These are phyloP conservation scores for Polydrusus tereticollis DNA, from an alignment of 2,888 invertebrate genomes.

Conservation along the genomic window DNA sequence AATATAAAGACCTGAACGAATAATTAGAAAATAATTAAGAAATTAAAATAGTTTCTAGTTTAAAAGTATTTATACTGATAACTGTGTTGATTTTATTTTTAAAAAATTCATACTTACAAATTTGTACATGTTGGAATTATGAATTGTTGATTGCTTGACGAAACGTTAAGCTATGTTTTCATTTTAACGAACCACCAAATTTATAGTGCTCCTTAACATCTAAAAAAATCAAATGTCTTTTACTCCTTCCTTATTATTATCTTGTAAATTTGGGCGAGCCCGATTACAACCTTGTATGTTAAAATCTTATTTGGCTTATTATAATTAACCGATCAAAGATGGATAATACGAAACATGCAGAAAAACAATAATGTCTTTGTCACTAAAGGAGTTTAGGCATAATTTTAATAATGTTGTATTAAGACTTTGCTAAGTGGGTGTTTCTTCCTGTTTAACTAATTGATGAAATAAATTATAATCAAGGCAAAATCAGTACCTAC, in stretches of 20 bases:
- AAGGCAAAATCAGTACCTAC: background rate
- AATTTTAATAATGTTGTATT: background rate
- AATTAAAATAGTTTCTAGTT: background rate
- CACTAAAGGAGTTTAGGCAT: background rate
- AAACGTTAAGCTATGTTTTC: conserved; percentile 27
- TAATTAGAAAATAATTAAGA: too few relatives aligned
- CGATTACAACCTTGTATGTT: conserved; percentile 30
- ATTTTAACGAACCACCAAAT: conserved; percentile 5
- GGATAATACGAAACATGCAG: background rate
- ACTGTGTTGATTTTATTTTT: background rate
- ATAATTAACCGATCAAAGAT: background rate
- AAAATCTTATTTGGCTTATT: background rate
- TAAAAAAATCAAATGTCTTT: conserved; percentile 19
- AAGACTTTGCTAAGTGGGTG: background rate
- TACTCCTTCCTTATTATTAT: conserved; percentile 30
- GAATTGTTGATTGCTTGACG: conserved; percentile 36
- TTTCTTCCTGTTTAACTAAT: conserved; percentile 8
- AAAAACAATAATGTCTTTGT: conserved; percentile 11
- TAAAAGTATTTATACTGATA: background rate
- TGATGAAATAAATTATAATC: conserved; percentile 7
- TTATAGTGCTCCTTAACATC: conserved; percentile 24
- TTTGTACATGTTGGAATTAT: conserved; percentile 35
- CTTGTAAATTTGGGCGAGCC: conserved; percentile 26
- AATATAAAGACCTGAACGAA: too few relatives aligned
- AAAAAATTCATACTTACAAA: conserved; percentile 37